These are phyloP conservation scores for Dipodomys spectabilis DNA, from an alignment of 2,113 vertebrate species.

Conservation along the genomic window DNA sequence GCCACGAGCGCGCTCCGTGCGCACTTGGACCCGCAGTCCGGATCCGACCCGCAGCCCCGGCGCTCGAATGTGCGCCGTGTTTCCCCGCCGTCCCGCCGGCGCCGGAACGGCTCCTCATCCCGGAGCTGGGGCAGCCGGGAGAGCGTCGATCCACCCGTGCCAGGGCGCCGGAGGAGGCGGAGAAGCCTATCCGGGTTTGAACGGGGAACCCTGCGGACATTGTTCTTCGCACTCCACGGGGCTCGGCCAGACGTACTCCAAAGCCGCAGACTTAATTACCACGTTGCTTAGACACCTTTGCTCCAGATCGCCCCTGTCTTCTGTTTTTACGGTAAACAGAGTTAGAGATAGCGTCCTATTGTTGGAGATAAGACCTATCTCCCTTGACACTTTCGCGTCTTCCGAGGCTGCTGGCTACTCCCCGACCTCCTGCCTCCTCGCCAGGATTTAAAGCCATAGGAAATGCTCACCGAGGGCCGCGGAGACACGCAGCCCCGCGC, in stretches of 20 bases:
- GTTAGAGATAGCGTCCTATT: conserved; percentile 48
- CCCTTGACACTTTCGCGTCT: conserved; percentile 58
- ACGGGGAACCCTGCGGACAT: conserved; percentile 40
- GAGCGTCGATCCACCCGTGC: neutral
- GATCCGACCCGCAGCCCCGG: neutral
- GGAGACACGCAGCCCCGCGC: neutral
- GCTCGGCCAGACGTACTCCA: neutral
- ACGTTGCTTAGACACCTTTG: neutral
- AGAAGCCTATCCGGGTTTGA: neutral
- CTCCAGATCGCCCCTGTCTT: neutral
- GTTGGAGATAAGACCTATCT: conserved; percentile 56
- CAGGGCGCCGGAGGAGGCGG: neutral
- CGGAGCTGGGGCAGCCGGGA: neutral
- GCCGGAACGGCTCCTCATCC: neutral
- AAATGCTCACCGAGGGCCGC: neutral
- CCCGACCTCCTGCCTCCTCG: neutral
- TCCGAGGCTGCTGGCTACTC: conserved; percentile 39
- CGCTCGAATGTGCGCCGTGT: neutral
- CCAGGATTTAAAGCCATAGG: conserved; percentile 64
- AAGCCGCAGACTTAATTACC: conserved; percentile 20
- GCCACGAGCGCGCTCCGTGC: neutral
- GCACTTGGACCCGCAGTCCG: neutral
- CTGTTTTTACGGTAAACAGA: conserved; percentile 55
- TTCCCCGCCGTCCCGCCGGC: neutral
- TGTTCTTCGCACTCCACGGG: conserved; percentile 5